Evolutionary conservation across 2,888 invertebrate species (phyloP), one percentile per base, ranked within the genome.

Genomic region (Synergus umbraculus): DNA sequence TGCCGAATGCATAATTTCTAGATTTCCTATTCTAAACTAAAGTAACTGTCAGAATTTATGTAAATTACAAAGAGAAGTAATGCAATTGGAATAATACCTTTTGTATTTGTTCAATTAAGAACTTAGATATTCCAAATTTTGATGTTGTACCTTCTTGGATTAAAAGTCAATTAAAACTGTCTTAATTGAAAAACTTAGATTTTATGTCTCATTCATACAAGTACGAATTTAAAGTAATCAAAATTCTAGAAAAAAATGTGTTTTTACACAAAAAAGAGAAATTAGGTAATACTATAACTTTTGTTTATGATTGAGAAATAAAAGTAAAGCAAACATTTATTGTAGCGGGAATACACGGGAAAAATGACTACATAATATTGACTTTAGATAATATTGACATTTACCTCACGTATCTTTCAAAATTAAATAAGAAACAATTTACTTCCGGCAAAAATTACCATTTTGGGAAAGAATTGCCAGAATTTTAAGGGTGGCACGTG

Each of bases 1-100:
- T 73, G 73, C 49, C 37, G 37, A 41, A 54, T 73, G 73, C 54
- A 73, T 73, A 73, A 73, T 73, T 54, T 54, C 54, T 37, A 54
- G n/a, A 54, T 54, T n/a, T 54, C 10, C 37, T 41, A 73, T 49
- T 54, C 49, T 49, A n/a, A 73, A 73, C 73, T 73, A 10, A 73
- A 73, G 49, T 54, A 73, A 37, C 29, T 58, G 58, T 69, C 54
- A 18, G n/a, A 73, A 58, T 37, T 37, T 54, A 9, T 54, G 54
- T 54, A 18, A 54, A 58, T 73, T 54, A 54, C n/a, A 37, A 49
- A 49, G 49, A 0, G 18, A 49, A 29, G 22, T 29, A 46, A 29
- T 41, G 37, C 4, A 54, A n/a, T 73, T 9, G n/a, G 18, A 15
- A 49, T 54, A 73, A n/a, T 49, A 12, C 9, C 37, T 54, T 29